Evolutionary conservation across 2,113 vertebrate species (phyloP), one percentile per base, ranked within the genome.

Genomic region (Halcyon malimbica): DNA sequence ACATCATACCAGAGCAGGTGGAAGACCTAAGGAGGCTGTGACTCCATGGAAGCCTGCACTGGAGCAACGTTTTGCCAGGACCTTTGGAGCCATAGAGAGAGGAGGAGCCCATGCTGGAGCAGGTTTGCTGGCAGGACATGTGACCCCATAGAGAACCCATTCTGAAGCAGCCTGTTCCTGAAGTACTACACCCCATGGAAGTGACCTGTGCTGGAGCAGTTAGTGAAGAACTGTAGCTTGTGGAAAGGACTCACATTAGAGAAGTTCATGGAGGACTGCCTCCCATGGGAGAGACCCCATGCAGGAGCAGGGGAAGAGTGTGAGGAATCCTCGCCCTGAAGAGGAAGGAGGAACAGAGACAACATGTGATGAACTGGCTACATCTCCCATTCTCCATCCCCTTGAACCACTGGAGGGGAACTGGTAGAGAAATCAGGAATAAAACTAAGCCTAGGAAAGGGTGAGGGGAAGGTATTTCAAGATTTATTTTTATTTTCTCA

Each of bases 1-100:
- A 42, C 42, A 42, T 14, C 42, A 33, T 1, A 2, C 20, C 2
- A 2, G 31, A 67, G 64, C 42, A 44, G 20, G 19, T 46, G 33
- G 21, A 16, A 48, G 16, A 31, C 23, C 3, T 1, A 68, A n/a
- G 21, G 21, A 35, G 21, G 31, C 11, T 68, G 33, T 48, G 65
- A 42, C 42, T 15, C 42, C 42, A 42, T 42, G 42, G 65, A 69
- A 69, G 1, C 8, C 25, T 10, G 2, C 0, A 2, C 6, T 53
- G n/a, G 35, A 71, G 11, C 48, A 71, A 23, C 33, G 5, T 69
- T 15, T 31, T 33, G 7, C 6, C 14, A 24, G 65, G 41, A 46
- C 21, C 42, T 48, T 21, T 68, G 31, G 42, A n/a, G 18, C 44
- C 44, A 46, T 46, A 46, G 44, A 46, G 44, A 46, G 44, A 23